Base-by-base conservation (phyloP, 2,113 vertebrate genomes). In the Tyto alba region DNA sequence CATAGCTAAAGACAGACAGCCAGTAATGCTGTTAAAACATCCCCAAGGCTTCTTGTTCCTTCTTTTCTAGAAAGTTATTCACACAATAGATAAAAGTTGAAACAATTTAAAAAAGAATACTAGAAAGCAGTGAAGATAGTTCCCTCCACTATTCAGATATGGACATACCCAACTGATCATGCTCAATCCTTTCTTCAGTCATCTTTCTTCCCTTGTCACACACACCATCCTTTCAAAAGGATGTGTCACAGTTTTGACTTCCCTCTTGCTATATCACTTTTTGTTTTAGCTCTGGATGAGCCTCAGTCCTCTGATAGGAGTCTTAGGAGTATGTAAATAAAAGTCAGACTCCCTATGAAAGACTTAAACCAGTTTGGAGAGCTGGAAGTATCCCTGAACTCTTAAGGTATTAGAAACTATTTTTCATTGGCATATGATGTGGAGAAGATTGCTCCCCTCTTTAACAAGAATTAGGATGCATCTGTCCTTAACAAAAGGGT, bases 381-480 rank as follows among this genome's bases (percentile, higher is more conserved):
- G 52, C 38, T 72, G 47, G 21, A 23, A 34, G 26, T 6, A 8
- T 7, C 36, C 4, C 36, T 2, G 13, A 8, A 34, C 4, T 55
- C 38, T 48, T 30, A 6, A 19, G 20, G 52, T 10, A 18, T 10
- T 5, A 16, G 32, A 60, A 72, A 5, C 6, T 52, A 2, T 2
- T 67, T 17, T 36, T 5, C 23, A 23, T 10, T 34, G 43, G 27
- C 12, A 66, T 47, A 30, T 5, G 13, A n/a, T 5, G 6, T 22
- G 27, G 34, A 40, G 27, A 40, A 5, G 1, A 3, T 59, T 22
- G n/a, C 8, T 43, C 3, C 29, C n/a, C 26, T 13, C 48, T 10
- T 23, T 6, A 45, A 17, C 0, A 2, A 41, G n/a, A 67, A 76
- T 32, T 26, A 52, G 36, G 29, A 38, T 13, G 4, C 6, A 17